Conservation (phyloP, 1,140 invertebrate genomes). For the Megalonaias nervosa region DNA sequence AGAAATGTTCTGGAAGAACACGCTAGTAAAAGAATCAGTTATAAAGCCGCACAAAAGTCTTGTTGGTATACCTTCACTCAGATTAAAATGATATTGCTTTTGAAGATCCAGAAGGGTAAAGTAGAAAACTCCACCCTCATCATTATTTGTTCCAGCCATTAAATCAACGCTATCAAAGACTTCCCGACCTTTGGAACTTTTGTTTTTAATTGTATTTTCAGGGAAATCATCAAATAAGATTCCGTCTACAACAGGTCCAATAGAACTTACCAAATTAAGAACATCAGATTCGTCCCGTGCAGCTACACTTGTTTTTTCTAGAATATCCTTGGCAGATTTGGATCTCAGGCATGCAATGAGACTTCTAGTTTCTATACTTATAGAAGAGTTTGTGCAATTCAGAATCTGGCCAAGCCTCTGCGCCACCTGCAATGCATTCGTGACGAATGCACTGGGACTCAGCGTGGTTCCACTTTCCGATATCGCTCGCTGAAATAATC, state of each 20-base stretch:
- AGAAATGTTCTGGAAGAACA: conserved; percentile 24
- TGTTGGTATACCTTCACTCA: conserved; percentile 40
- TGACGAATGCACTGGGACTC: conserved; percentile 14
- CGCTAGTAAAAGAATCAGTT: conserved; percentile 19
- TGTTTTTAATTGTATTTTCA: conserved; percentile 20
- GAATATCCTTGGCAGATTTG: not conserved
- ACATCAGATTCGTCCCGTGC: not conserved
- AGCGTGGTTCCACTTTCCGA: conserved; percentile 28
- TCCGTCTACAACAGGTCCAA: conserved; percentile 44
- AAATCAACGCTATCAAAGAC: conserved; percentile 41
- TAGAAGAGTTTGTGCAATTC: conserved; percentile 5
- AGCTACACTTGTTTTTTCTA: conserved; percentile 4
- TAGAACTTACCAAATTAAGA: conserved; percentile 4
- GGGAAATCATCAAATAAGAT: conserved; percentile 32
- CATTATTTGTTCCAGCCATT: conserved; percentile 46
- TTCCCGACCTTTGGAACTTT: conserved; percentile 16
- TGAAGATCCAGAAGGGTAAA: conserved; percentile 28
- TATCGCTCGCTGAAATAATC: conserved; percentile 31
- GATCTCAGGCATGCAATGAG: conserved; percentile 22
- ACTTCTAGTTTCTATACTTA: not conserved
- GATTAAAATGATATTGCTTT: conserved; percentile 20
- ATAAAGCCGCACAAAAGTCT: conserved; percentile 37
- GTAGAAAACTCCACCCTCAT: conserved; percentile 41
- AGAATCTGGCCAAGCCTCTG: conserved; percentile 6
- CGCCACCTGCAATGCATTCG: not conserved